A percentile compares a stretch with the other conserved stretches of the same genome.
Evolutionary conservation across 2,113 vertebrate species (phyloP).

Genomic region (Saimiri boliviensis): DNA sequence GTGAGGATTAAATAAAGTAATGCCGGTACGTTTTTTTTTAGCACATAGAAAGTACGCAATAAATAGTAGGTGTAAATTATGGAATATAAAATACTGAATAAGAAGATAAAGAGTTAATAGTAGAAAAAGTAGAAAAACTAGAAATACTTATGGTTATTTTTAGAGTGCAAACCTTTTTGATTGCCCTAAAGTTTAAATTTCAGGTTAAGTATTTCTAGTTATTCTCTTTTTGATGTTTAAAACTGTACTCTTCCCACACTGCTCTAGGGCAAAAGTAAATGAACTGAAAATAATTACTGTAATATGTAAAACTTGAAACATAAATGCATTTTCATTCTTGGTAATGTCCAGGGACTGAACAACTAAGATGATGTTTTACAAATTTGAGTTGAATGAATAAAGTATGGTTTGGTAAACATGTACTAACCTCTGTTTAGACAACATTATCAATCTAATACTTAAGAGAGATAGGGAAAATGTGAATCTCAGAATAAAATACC

Average conservation of each 20-base stretch:
- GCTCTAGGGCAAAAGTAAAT: conserved; percentile 22
- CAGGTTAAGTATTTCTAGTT: not conserved
- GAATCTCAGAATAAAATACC: not conserved
- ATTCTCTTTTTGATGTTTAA: conserved; percentile 56
- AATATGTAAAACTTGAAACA: conserved; percentile 43
- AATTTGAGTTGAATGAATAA: not conserved
- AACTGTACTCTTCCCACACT: conserved; percentile 24
- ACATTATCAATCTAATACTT: not conserved
- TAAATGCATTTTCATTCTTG: not conserved
- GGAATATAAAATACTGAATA: not conserved
- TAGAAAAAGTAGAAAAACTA: not conserved
- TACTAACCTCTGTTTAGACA: not conserved
- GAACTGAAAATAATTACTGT: conserved; percentile 37
- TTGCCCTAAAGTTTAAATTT: conserved; percentile 2
- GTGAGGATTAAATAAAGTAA: not conserved
- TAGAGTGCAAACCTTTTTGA: not conserved
- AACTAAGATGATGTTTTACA: not conserved
- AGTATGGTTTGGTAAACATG: not conserved
- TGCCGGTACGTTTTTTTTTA: not conserved
- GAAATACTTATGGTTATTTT: conserved; percentile 35
- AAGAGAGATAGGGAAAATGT: not conserved
- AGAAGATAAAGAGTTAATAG: not conserved
- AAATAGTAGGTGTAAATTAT: not conserved
- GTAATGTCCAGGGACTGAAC: not conserved
- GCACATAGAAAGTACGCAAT: not conserved